These are phyloP conservation scores for Tiliqua scincoides DNA, from an alignment of 2,113 vertebrate species.

Conservation along the genomic window DNA sequence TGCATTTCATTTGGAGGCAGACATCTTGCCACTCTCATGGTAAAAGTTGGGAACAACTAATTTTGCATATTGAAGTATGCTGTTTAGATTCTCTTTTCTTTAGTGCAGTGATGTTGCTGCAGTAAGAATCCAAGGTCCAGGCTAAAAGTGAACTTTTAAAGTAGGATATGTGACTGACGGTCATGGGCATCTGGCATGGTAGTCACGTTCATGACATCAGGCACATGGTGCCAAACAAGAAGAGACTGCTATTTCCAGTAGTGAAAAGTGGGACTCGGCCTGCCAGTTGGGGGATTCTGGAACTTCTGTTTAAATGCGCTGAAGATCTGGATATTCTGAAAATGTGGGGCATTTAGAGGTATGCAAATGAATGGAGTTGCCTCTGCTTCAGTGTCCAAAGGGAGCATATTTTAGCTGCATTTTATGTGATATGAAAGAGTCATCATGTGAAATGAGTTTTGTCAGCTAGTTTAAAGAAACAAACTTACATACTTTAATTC, in stretches of 20 bases:
- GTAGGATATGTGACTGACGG: constrained; percentile 59
- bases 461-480: neutral
- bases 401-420: constrained; percentile 16
- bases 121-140: constrained; percentile 46
- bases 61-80: constrained; percentile 59
- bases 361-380: constrained; percentile 61
- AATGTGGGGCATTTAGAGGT: constrained; percentile 55
- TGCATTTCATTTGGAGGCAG: constrained; percentile 28
- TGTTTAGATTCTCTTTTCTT: constrained; percentile 62
- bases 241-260: constrained; percentile 55
- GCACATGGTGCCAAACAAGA: constrained; percentile 55
- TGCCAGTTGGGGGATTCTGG: constrained; percentile 57
- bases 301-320: constrained; percentile 62
- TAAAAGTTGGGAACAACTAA: constrained; percentile 31
- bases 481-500: neutral
- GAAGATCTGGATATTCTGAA: constrained; percentile 63
- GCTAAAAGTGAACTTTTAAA: constrained; percentile 64
- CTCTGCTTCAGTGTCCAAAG: constrained; percentile 54
- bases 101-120: constrained; percentile 52
- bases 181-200: constrained; percentile 50
- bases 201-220: constrained; percentile 58
- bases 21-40: constrained; percentile 44
- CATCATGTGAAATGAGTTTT: neutral
- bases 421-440: constrained; percentile 30
- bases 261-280: constrained; percentile 54